These are phyloP conservation scores for Mya arenaria DNA, from an alignment of 1,140 invertebrate species.

Conservation along the genomic window DNA sequence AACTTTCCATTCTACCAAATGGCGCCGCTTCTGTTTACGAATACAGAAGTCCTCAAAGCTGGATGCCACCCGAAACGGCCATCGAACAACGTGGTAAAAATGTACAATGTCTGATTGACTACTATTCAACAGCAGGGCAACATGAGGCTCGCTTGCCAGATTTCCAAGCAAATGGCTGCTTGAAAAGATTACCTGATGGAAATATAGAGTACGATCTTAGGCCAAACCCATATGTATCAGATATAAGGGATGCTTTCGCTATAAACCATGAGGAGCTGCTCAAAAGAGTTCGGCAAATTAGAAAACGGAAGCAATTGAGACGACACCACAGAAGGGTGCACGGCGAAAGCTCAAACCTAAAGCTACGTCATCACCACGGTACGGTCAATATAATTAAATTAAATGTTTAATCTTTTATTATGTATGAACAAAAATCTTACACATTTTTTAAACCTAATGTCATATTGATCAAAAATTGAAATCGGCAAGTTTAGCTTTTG, in stretches of 20 bases:
- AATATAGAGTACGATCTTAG: constrained; percentile 9
- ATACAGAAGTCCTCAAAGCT: constrained; percentile 2
- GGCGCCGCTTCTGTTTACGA: no score
- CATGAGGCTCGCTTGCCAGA: neutral
- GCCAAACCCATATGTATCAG: neutral
- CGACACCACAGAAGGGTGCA: constrained; percentile 6
- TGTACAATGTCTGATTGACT: constrained; percentile 7
- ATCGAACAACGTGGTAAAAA: constrained; percentile 7
- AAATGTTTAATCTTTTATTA: no score
- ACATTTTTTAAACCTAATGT: no score
- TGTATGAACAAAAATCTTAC: no score
- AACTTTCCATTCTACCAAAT: no score
- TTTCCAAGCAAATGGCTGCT: constrained; percentile 12
- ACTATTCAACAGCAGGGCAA: constrained; percentile 9
- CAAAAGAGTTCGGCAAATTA: neutral
- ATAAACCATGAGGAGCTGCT: neutral
- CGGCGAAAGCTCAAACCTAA: constrained; percentile 1
- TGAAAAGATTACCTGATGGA: neutral
- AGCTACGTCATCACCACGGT: constrained; percentile 12
- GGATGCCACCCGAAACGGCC: constrained; percentile 22
- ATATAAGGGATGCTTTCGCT: neutral
- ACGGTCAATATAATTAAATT: no score
- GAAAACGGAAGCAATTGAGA: neutral
- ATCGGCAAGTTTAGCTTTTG: no score
- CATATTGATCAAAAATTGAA: no score